phyloP scores from a whole-genome alignment of 2,888 invertebrate species.

The Microdon myrmicae region DNA sequence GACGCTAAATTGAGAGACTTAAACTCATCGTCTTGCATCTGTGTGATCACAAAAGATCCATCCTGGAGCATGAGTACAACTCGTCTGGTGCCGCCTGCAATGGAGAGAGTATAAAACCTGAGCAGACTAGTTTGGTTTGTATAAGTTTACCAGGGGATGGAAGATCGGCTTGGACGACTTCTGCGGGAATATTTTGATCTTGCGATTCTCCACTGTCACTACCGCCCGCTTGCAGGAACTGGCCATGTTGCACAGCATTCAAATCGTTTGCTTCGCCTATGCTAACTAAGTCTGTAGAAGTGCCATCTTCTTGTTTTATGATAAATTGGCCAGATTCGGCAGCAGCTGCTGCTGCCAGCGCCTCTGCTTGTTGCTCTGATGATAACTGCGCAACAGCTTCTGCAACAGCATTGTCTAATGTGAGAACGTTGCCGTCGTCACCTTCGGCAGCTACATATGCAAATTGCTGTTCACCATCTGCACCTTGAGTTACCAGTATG shows the following conservation, averaged over 20 bases:
- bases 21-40: constrained; percentile 85
- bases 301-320: constrained; percentile 60
- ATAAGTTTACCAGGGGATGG: constrained; percentile 78
- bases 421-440: constrained; percentile 69
- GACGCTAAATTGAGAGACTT: constrained; percentile 66
- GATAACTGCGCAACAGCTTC: constrained; percentile 65
- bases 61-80: constrained; percentile 86
- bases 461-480: constrained; percentile 80
- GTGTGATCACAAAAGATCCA: constrained; percentile 87
- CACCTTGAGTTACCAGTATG: constrained; percentile 77
- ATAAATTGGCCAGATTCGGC: constrained; percentile 61
- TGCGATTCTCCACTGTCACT: constrained; percentile 67
- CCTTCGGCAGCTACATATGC: constrained; percentile 74
- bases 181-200: constrained; percentile 84
- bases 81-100: constrained; percentile 80
- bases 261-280: constrained; percentile 61
- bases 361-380: constrained; percentile 59
- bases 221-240: constrained; percentile 57
- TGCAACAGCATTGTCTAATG: constrained; percentile 65
- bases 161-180: constrained; percentile 85
- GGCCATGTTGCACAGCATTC: constrained; percentile 51
- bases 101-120: constrained; percentile 11
- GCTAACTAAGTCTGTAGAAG: constrained; percentile 54
- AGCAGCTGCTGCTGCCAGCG: constrained; percentile 57
- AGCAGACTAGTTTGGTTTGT: neutral